phyloP scores from a whole-genome alignment of 2,797 vertebrate species.

The Hybognathus amarus region DNA sequence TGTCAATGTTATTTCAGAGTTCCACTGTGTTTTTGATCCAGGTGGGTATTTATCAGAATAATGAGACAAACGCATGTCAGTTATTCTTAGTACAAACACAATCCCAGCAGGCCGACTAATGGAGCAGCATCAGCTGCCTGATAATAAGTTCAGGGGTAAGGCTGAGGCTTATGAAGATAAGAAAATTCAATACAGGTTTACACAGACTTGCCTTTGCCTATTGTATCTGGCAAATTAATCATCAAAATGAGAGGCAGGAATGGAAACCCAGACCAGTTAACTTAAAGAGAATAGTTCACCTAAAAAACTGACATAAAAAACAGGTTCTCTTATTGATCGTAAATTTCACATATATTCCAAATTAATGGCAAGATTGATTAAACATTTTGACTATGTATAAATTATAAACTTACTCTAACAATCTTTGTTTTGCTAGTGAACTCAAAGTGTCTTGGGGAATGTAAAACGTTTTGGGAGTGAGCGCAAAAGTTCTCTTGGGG shows the following conservation, averaged over 20 bases:
- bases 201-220: conserved; percentile 15
- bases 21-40: conserved; percentile 61
- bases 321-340: neutral
- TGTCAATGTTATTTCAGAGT: conserved; percentile 64
- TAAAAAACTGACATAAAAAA: neutral
- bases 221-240: conserved; percentile 26
- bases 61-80: conserved; percentile 49
- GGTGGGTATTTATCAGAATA: conserved; percentile 69
- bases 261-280: conserved; percentile 16
- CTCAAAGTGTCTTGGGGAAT: no score
- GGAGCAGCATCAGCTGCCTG: conserved; percentile 18
- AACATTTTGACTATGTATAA: neutral
- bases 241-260: conserved; percentile 20
- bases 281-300: neutral
- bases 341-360: neutral
- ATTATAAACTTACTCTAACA: neutral
- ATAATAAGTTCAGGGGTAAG: conserved; percentile 34
- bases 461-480: no score
- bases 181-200: conserved; percentile 32
- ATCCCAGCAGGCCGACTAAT: conserved; percentile 32
- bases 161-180: conserved; percentile 37
- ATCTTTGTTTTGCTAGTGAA: neutral
- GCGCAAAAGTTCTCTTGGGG: no score
- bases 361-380: neutral
- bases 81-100: conserved; percentile 48